phyloP scores from a whole-genome alignment of 1,140 invertebrate genomes.

The Ruditapes philippinarum region DNA sequence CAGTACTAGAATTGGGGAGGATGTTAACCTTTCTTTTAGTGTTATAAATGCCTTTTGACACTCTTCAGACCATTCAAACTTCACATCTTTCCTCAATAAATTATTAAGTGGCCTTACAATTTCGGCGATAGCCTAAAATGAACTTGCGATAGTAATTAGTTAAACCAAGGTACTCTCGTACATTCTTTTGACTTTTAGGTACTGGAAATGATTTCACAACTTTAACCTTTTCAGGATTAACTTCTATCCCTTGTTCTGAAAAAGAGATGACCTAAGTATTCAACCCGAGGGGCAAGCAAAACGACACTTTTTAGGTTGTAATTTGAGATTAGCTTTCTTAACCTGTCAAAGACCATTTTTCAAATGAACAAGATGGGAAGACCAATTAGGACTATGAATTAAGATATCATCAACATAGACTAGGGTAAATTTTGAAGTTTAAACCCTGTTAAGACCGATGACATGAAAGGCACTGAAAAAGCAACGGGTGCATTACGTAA shows the following conservation, averaged over 20 bases:
- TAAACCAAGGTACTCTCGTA: slow-evolving; percentile 87
- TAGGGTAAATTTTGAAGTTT: slow-evolving; percentile 61
- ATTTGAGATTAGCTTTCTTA: slow-evolving; percentile 51
- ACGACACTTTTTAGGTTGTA: slow-evolving; percentile 71
- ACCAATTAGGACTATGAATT: slow-evolving; percentile 9
- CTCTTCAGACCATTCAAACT: slow-evolving; percentile 64
- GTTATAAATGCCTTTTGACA: slow-evolving; percentile 58
- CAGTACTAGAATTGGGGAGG: slow-evolving; percentile 62
- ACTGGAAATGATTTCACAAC: slow-evolving; percentile 66
- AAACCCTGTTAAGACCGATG: slow-evolving; percentile 35
- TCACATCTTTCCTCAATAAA: slow-evolving; percentile 84
- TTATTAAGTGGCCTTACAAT: slow-evolving; percentile 40
- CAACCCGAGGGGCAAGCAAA: slow-evolving; percentile 62
- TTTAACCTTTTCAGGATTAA: slow-evolving; percentile 46
- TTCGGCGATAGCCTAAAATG: slow-evolving; percentile 79
- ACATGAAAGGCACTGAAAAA: slow-evolving; percentile 63
- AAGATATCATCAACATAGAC: slow-evolving; percentile 63
- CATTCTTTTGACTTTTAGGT: slow-evolving; percentile 80
- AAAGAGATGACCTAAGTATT: slow-evolving; percentile 71
- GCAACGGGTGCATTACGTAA: slow-evolving; percentile 56
- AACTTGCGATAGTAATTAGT: slow-evolving; percentile 84
- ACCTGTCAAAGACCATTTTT: slow-evolving; percentile 29
- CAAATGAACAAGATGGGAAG: slow-evolving; percentile 22
- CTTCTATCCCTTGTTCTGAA: slow-evolving; percentile 62
- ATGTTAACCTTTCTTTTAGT: slow-evolving; percentile 57